These are phyloP conservation scores for Agrilus cyanescens DNA, from an alignment of 2,888 invertebrate species.

Conservation along the genomic window DNA sequence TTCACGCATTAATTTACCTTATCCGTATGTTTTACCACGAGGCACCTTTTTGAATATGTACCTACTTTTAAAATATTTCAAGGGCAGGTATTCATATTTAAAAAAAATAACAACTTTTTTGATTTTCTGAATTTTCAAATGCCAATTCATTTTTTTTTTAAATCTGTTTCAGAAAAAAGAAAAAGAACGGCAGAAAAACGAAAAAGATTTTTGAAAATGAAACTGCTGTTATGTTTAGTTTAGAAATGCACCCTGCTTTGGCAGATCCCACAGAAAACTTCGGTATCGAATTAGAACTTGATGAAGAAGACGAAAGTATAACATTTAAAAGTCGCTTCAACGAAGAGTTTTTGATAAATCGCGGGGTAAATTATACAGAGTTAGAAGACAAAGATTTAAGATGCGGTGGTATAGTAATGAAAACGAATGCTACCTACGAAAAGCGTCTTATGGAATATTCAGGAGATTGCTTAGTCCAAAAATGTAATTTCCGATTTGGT, in stretches of 20 bases:
- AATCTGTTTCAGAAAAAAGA: conserved; percentile 17
- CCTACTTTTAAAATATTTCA: background rate
- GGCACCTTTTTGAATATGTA: too few species aligned
- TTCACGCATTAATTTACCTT: too few species aligned
- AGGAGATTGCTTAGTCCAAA: conserved; percentile 64
- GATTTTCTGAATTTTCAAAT: conserved; percentile 5
- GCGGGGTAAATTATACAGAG: conserved; percentile 62
- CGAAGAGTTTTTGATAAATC: conserved; percentile 47
- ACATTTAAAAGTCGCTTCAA: conserved; percentile 63
- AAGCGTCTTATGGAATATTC: conserved; percentile 47
- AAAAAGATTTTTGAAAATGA: conserved; percentile 11
- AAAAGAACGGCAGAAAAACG: background rate
- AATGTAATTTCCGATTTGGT: conserved; percentile 61
- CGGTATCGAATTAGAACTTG: conserved; percentile 63
- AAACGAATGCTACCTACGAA: conserved; percentile 53
- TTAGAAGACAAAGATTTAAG: conserved; percentile 62
- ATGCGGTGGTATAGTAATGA: conserved; percentile 60
- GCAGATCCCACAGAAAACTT: conserved; percentile 64
- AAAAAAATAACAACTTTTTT: conserved; percentile 4
- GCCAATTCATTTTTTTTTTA: conserved; percentile 13
- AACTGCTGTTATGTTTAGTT: conserved; percentile 22
- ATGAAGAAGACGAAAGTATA: conserved; percentile 61
- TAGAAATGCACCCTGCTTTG: conserved; percentile 61
- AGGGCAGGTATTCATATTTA: conserved; percentile 7
- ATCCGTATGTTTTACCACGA: too few species aligned